Percentiles rank a stretch among this genome's conserved stretches.
Evolutionary conservation across 1,140 invertebrate species (phyloP).

Genomic region (Panagrolaimus sp.): DNA sequence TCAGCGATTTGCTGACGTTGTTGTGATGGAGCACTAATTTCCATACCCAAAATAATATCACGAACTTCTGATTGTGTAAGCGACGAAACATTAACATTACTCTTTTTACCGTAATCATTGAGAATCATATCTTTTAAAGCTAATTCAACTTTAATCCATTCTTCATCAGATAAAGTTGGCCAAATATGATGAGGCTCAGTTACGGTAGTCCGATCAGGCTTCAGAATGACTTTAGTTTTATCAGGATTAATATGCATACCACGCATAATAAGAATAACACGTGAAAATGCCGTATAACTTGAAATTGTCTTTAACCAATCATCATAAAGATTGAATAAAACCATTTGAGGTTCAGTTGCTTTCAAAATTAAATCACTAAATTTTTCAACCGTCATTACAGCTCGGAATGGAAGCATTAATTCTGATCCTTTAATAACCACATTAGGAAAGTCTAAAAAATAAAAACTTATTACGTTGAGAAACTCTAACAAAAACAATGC

Average conservation of each 20-base stretch:
- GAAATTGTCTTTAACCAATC: slow-evolving; percentile 82
- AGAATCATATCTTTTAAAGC: slow-evolving; percentile 95
- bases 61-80: slow-evolving; percentile 97
- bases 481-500: too few species aligned
- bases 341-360: slow-evolving; percentile 99
- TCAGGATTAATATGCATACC: slow-evolving; percentile 98
- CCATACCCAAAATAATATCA: slow-evolving; percentile 99
- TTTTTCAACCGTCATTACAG: slow-evolving; percentile 89
- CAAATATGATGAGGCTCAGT: slow-evolving; percentile 99
- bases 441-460: slow-evolving; percentile 85
- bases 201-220: slow-evolving; percentile 96
- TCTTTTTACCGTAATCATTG: slow-evolving; percentile 99
- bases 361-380: slow-evolving; percentile 98
- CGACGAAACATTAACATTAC: slow-evolving; percentile 97
- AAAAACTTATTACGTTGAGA: too few species aligned
- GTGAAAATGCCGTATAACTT: slow-evolving; percentile 76
- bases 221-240: slow-evolving; percentile 91
- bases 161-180: slow-evolving; percentile 91
- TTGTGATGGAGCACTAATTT: slow-evolving; percentile 95
- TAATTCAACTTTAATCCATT: slow-evolving; percentile 99
- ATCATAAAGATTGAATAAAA: slow-evolving; percentile 97
- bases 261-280: slow-evolving; percentile 88
- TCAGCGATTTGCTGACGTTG: slow-evolving; percentile 98
- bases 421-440: slow-evolving; percentile 99
- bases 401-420: slow-evolving; percentile 95